A percentile compares a stretch with the other conserved stretches of the same genome.
Conservation (phyloP, 2,797 vertebrate genomes). For the Taenioides sp. region DNA sequence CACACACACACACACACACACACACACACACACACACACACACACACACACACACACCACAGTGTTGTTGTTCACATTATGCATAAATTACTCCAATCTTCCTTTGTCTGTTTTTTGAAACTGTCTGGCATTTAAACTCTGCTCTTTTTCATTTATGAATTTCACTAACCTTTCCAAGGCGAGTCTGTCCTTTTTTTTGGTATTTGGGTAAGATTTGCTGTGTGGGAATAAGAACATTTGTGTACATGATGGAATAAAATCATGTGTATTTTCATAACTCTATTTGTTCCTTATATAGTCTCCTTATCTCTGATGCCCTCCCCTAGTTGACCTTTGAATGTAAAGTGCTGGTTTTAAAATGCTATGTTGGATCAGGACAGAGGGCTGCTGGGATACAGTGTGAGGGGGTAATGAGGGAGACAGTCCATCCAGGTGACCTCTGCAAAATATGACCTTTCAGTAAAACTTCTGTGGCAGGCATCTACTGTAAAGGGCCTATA, state of each 20-base stretch:
- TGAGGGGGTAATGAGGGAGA: slow-evolving; percentile 55
- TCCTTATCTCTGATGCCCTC: slow-evolving; percentile 51
- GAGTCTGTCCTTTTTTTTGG: slow-evolving; percentile 37
- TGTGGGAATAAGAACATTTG: slow-evolving; percentile 18
- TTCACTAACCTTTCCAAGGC: slow-evolving; percentile 64
- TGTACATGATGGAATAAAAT: slow-evolving; percentile 6
- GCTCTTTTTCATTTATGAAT: slow-evolving; percentile 47
- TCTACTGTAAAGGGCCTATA: slow-evolving; percentile 17
- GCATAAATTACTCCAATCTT: slow-evolving; percentile 29
- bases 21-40: neutral
- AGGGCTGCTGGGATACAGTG: slow-evolving; percentile 51
- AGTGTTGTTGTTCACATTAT: slow-evolving; percentile 7
- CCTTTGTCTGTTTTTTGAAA: slow-evolving; percentile 44
- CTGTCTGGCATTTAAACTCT: slow-evolving; percentile 68
- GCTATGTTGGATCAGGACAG: slow-evolving; percentile 69
- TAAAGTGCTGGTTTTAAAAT: slow-evolving; percentile 75
- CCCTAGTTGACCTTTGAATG: slow-evolving; percentile 72
- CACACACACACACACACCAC: neutral
- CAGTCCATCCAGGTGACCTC: slow-evolving; percentile 60
- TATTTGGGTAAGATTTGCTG: slow-evolving; percentile 50
- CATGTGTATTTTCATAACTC: slow-evolving; percentile 15
- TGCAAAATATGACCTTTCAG: slow-evolving; percentile 68
- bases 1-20: neutral
- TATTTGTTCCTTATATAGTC: slow-evolving; percentile 31
- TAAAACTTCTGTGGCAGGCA: slow-evolving; percentile 66